phyloP scores from a whole-genome alignment of 1,140 invertebrate species.

The Polyergus mexicanus region DNA sequence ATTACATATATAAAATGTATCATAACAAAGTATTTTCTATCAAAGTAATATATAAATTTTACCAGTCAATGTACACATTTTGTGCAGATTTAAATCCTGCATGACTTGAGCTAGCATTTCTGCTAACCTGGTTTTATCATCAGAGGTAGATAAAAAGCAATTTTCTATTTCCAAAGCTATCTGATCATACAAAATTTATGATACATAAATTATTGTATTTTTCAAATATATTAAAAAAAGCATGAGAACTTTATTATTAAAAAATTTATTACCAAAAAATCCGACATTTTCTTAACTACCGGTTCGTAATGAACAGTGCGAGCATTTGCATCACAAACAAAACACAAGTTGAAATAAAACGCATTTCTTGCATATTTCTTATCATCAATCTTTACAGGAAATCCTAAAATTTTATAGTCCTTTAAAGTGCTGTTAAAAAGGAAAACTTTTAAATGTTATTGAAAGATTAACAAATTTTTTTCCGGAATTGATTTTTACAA shows the following conservation, averaged over 20 bases:
- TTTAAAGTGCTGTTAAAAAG: slow-evolving; percentile 89
- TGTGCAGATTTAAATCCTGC: slow-evolving; percentile 92
- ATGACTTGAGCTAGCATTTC: slow-evolving; percentile 92
- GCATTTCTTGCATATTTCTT: slow-evolving; percentile 97
- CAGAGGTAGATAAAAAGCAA: slow-evolving; percentile 91
- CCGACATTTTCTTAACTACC: slow-evolving; percentile 96
- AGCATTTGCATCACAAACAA: slow-evolving; percentile 96
- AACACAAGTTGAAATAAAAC: slow-evolving; percentile 98
- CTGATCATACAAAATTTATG: slow-evolving; percentile 80
- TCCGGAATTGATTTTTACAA: slow-evolving; percentile 12
- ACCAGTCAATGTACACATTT: slow-evolving; percentile 93
- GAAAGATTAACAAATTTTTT: neutral
- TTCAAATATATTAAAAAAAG: neutral
- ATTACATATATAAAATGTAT: slow-evolving; percentile 26
- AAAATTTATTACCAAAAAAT: slow-evolving; percentile 91
- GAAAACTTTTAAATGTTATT: slow-evolving; percentile 14
- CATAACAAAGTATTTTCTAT: neutral
- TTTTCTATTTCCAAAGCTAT: slow-evolving; percentile 94
- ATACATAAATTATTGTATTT: slow-evolving; percentile 21
- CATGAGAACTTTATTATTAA: neutral
- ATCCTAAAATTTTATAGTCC: slow-evolving; percentile 96
- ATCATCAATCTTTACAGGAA: slow-evolving; percentile 96
- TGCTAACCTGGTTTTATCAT: slow-evolving; percentile 89
- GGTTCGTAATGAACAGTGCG: slow-evolving; percentile 97
- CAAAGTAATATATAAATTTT: slow-evolving; percentile 66